Percentiles rank a stretch among this genome's conserved stretches.
Evolutionary conservation across 2,113 vertebrate species (phyloP).

Genomic region (Actinemys pallida): DNA sequence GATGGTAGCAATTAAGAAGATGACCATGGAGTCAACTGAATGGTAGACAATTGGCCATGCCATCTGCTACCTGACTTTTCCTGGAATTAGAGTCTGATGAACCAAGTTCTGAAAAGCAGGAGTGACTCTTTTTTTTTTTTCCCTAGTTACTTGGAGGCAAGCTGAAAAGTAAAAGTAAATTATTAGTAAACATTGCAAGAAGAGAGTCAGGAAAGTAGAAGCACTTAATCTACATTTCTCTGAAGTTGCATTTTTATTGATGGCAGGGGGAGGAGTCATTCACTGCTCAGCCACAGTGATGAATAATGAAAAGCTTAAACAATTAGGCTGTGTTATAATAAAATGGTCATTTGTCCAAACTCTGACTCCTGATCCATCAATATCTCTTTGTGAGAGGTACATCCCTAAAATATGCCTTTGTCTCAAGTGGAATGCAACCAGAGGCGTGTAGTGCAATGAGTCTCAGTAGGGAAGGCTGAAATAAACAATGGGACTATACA

Average conservation of each 20-base stretch:
- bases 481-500: conserved; percentile 77
- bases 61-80: neutral
- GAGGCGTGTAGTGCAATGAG: conserved; percentile 78
- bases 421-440: conserved; percentile 77
- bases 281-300: conserved; percentile 65
- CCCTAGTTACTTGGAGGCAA: neutral
- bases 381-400: conserved; percentile 84
- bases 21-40: neutral
- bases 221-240: neutral
- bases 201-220: neutral
- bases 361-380: conserved; percentile 81
- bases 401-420: conserved; percentile 81
- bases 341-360: conserved; percentile 81
- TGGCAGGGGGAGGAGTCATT: conserved; percentile 47
- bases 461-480: conserved; percentile 65
- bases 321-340: conserved; percentile 81
- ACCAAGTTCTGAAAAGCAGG: neutral
- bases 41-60: neutral
- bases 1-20: neutral
- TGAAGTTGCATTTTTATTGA: neutral
- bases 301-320: conserved; percentile 79
- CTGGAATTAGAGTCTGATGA: neutral
- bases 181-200: neutral
- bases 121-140: neutral
- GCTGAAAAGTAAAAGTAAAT: neutral